phyloP scores from a whole-genome alignment of 2,888 invertebrate genomes.

The Trimorus sp. region DNA sequence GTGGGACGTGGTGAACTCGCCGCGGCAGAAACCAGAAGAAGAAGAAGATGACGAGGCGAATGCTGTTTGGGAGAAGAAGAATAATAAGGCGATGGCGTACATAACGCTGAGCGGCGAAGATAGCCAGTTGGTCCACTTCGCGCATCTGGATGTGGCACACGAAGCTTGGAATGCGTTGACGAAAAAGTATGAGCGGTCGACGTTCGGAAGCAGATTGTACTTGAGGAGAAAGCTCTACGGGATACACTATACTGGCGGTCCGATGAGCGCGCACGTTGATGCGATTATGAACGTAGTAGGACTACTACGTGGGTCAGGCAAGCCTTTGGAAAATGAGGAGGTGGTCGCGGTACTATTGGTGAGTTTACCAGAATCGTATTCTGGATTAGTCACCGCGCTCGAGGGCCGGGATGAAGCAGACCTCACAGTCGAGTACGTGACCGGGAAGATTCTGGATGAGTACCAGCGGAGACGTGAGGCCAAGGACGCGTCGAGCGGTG shows the following conservation, averaged over 20 bases:
- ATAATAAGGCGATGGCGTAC: no score
- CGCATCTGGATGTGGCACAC: neutral
- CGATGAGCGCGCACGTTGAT: slow-evolving; percentile 60
- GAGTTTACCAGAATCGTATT: slow-evolving; percentile 70
- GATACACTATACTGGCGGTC: slow-evolving; percentile 9
- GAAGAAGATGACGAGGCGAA: no score
- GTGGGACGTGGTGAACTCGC: no score
- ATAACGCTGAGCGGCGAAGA: neutral
- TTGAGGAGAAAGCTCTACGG: slow-evolving; percentile 28
- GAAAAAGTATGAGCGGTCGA: slow-evolving; percentile 31
- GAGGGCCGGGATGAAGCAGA: slow-evolving; percentile 65
- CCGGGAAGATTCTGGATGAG: slow-evolving; percentile 68
- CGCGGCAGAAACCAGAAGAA: no score
- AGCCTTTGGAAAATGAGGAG: slow-evolving; percentile 33
- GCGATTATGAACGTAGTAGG: slow-evolving; percentile 58
- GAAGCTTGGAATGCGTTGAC: neutral
- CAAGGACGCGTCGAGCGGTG: no score
- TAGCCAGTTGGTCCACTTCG: neutral
- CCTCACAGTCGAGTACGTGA: slow-evolving; percentile 62
- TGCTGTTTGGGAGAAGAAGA: no score
- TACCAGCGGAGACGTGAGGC: slow-evolving; percentile 49
- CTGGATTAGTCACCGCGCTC: slow-evolving; percentile 65
- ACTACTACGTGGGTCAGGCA: slow-evolving; percentile 21
- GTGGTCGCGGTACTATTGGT: slow-evolving; percentile 53
- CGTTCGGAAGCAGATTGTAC: slow-evolving; percentile 30